These are phyloP conservation scores for Oreohelix idahoensis DNA, from an alignment of 1,140 invertebrate species.

Conservation along the genomic window DNA sequence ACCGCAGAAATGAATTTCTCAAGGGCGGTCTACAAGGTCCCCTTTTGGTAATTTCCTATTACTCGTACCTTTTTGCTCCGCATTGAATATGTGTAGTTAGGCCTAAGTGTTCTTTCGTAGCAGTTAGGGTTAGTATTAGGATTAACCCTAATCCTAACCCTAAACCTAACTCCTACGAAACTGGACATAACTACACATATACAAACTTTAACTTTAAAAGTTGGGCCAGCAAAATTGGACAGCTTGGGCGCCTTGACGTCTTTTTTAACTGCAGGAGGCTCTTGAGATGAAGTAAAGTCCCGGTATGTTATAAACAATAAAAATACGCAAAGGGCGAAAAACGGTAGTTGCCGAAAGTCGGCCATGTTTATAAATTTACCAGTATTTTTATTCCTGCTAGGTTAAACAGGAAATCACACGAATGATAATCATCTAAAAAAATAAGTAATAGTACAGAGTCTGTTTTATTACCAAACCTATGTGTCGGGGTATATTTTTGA, in stretches of 20 bases:
- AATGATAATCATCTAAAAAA: too few relatives aligned
- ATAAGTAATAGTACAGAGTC: too few relatives aligned
- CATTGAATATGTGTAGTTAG: neutral
- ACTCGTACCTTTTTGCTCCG: too few relatives aligned
- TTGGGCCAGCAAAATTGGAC: conserved; percentile 73
- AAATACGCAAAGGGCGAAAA: conserved; percentile 55
- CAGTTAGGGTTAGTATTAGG: neutral
- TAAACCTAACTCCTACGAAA: neutral
- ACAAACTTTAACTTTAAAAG: conserved; percentile 76
- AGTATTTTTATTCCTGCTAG: conserved; percentile 77
- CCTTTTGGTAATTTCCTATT: too few relatives aligned
- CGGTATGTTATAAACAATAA: conserved; percentile 64
- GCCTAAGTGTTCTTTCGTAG: neutral
- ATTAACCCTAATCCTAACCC: neutral
- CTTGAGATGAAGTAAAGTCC: conserved; percentile 61
- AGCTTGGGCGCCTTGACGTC: conserved; percentile 73
- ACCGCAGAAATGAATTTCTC: too few relatives aligned
- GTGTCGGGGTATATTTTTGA: too few relatives aligned
- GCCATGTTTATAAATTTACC: conserved; percentile 77
- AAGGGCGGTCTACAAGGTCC: too few relatives aligned
- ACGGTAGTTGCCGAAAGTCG: conserved; percentile 53
- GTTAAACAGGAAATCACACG: conserved; percentile 43
- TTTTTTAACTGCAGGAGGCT: conserved; percentile 57
- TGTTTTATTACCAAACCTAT: too few relatives aligned
- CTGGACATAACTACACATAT: conserved; percentile 64